phyloP scores from a whole-genome alignment of 2,888 invertebrate genomes.

The Drosophila neonasuta region DNA sequence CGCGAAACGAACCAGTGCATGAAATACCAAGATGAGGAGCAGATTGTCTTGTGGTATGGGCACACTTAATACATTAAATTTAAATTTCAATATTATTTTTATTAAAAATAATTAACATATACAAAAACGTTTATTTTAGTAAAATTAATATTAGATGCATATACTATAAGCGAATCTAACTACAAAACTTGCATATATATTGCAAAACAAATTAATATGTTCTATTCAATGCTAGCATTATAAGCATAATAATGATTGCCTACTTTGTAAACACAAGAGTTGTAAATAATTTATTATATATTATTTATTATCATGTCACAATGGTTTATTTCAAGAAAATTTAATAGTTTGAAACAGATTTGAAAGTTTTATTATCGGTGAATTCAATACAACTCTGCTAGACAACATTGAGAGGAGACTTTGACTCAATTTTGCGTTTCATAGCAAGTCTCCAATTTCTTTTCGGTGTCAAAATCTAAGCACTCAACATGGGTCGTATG shows the following conservation, averaged over 20 bases:
- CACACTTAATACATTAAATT: constrained; percentile 8
- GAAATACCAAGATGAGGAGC: not conserved
- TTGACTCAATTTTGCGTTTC: constrained; percentile 28
- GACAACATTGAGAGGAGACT: constrained; percentile 28
- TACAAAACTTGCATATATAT: no score
- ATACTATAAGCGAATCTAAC: no score
- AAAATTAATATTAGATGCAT: no score
- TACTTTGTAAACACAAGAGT: no score
- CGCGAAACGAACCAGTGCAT: constrained; percentile 16
- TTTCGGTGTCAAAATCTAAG: constrained; percentile 81
- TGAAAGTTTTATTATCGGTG: not conserved
- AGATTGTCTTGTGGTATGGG: not conserved
- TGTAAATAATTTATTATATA: no score
- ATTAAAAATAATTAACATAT: no score
- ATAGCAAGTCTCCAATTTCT: constrained; percentile 76
- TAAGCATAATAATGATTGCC: no score
- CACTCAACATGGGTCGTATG: constrained; percentile 99
- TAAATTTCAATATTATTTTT: no score
- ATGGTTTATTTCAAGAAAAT: no score
- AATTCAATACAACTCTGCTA: constrained; percentile 19
- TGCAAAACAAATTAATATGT: no score
- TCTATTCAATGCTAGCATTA: no score
- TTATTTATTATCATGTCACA: not conserved
- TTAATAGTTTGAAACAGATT: not conserved
- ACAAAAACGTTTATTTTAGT: no score